phyloP scores from a whole-genome alignment of 2,113 vertebrate genomes.

The Mellivora capensis region DNA sequence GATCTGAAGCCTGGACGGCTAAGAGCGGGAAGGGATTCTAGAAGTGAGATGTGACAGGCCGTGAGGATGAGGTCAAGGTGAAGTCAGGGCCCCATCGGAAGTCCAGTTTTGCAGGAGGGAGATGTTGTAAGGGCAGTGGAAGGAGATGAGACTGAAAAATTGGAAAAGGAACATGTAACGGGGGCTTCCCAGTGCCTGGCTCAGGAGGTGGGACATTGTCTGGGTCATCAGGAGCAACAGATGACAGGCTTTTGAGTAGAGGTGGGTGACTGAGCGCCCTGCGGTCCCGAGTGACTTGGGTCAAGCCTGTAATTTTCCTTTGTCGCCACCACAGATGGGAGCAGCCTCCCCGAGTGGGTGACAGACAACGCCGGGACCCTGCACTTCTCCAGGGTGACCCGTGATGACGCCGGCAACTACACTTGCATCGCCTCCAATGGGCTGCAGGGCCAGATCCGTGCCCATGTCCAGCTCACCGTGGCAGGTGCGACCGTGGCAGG shows the following conservation, averaged over 20 bases:
- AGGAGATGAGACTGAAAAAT: neutral
- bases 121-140: neutral
- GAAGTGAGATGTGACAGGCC: neutral
- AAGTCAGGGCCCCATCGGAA: fast-evolving
- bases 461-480: slow-evolving; percentile 90
- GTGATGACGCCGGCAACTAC: slow-evolving; percentile 93
- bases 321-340: slow-evolving; percentile 85
- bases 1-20: neutral
- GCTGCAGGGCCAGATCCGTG: slow-evolving; percentile 93
- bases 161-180: neutral
- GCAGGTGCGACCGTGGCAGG: slow-evolving; percentile 84
- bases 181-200: neutral
- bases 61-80: neutral
- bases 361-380: slow-evolving; percentile 88
- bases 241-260: neutral
- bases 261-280: neutral
- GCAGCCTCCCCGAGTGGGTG: slow-evolving; percentile 87
- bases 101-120: neutral
- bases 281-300: neutral
- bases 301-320: neutral
- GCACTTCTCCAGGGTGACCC: slow-evolving; percentile 91
- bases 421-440: slow-evolving; percentile 94
- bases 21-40: neutral
- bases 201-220: neutral
- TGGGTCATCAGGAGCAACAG: neutral